Percentiles rank a stretch among this genome's conserved stretches.
These are phyloP conservation scores for Drosophila differens DNA, from an alignment of 2,888 invertebrate species.

Conservation along the genomic window DNA sequence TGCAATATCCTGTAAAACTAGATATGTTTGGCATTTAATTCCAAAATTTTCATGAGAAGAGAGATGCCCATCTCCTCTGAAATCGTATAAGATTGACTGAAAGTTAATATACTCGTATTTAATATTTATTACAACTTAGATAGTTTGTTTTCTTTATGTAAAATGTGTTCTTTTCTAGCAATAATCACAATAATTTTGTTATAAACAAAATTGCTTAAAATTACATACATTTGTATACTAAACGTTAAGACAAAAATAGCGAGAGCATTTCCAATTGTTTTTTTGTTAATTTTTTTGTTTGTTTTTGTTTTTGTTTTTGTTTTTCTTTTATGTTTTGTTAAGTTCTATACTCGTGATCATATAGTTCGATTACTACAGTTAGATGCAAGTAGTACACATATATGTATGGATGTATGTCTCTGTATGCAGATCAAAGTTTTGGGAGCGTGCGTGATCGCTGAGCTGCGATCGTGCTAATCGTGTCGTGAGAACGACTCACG, in stretches of 20 bases:
- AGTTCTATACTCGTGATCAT: constrained; percentile 29
- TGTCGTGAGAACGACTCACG: constrained; percentile 31
- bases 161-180: constrained; percentile 82
- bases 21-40: neutral
- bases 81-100: constrained; percentile 3
- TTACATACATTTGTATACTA: constrained; percentile 77
- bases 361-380: constrained; percentile 63
- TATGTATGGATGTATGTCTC: constrained; percentile 5
- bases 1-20: neutral
- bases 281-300: neutral
- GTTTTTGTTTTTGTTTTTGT: neutral
- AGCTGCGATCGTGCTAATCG: constrained; percentile 18
- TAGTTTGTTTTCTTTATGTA: constrained; percentile 69
- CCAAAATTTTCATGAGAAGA: neutral
- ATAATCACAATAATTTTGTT: constrained; percentile 84
- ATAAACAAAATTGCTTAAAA: constrained; percentile 83
- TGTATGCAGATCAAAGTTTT: constrained; percentile 61
- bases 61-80: neutral
- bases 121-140: constrained; percentile 75
- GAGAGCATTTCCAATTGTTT: constrained; percentile 55
- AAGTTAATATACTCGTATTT: constrained; percentile 35
- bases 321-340: constrained; percentile 2
- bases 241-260: constrained; percentile 78
- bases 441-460: constrained; percentile 54
- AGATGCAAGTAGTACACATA: constrained; percentile 14